Evolutionary conservation across 30 jellyfish, hydroid and myxozoan genomes (phyloP), one percentile per base, ranked within the genome.

Genomic region (Mastigias papua): DNA sequence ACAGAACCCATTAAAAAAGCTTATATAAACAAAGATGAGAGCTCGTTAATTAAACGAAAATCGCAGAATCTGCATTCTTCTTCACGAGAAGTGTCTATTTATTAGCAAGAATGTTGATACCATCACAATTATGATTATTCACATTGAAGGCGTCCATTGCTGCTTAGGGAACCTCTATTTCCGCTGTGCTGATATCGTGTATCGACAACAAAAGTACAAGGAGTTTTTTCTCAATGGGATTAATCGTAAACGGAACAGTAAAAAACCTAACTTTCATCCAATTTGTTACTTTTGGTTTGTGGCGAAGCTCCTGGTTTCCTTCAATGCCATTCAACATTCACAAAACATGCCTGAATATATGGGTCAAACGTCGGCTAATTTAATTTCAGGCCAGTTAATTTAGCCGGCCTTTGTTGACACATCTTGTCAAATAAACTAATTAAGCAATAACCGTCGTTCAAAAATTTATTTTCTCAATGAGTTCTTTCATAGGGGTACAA

Each of bases 281-380:
- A 80, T 80, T 80, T 80, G 61, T 80, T 80, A 63, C 69, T 80
- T 65, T 63, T 34, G 90, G 90, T 33, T 42, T 80, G 90, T 51
- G 90, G 90, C 61, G 17, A 26, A 8, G 10, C 54, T 62, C 90
- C 90, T 80, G 90, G 80, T 34, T 80, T 80, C 81, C 90, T 80
- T 34, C 6, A 11, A 34, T 25, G 61, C 37, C 67, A 33, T 72
- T 72, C 83, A 49, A 35, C 1, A 1, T 23, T 61, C 83, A 17
- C 23, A 22, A 22, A 27, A 63, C 37, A n/a, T 37, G 42, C 23
- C 74, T 23, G 19, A n/a, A 63, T 27, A 25, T 42, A 63, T 21
- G 26, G 74, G 74, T 27, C 74, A 63, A 27, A 25, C n/a, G 37
- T 8, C 5, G 19, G 37, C 26, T 63, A 63, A 63, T 25, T n/a